phyloP scores from a whole-genome alignment of 2,797 vertebrate species.

The Chloroceryle inda region DNA sequence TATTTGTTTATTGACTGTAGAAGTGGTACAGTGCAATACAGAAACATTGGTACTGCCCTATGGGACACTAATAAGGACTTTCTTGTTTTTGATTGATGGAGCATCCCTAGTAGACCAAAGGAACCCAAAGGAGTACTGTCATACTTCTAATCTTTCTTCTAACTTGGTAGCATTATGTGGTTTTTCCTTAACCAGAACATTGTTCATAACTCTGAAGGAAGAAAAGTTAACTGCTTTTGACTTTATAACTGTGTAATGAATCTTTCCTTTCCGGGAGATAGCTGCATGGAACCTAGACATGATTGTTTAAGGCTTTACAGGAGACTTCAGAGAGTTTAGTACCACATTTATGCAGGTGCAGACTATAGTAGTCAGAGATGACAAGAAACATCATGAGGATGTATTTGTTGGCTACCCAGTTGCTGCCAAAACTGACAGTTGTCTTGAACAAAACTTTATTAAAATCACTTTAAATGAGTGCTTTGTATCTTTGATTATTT shows the following conservation, averaged over 20 bases:
- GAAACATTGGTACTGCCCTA: background rate
- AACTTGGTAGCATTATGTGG: background rate
- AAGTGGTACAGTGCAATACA: background rate
- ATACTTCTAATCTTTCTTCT: background rate
- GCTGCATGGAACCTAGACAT: background rate
- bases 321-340: background rate
- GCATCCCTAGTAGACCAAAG: background rate
- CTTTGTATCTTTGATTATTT: conserved; percentile 6
- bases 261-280: background rate
- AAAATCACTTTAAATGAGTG: background rate
- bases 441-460: conserved; percentile 15
- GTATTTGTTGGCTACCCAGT: background rate
- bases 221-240: background rate
- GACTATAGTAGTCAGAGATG: background rate
- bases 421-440: background rate
- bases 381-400: background rate
- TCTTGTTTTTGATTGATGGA: background rate
- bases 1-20: background rate
- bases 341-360: background rate
- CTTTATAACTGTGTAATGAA: background rate
- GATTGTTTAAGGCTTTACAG: background rate
- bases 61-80: background rate
- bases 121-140: background rate
- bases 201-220: background rate
- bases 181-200: background rate